Evolutionary conservation across 2,113 vertebrate species (phyloP).

Genomic region (Zosterops japonicus): DNA sequence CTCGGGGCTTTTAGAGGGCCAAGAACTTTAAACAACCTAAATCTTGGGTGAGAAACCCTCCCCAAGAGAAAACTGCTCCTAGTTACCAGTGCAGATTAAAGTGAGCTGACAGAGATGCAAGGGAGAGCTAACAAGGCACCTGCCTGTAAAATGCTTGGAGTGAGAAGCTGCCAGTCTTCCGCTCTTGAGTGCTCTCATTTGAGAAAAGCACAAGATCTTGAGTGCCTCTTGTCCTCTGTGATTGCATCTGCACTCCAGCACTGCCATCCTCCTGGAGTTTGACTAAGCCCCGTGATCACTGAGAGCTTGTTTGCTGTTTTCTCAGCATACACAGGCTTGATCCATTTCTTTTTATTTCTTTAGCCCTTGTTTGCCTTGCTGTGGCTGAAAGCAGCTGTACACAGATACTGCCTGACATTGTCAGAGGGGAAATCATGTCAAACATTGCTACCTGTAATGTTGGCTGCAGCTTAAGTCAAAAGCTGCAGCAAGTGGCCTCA

Average conservation of each 20-base stretch:
- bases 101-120: not conserved
- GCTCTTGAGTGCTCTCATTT: not conserved
- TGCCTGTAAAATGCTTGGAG: not conserved
- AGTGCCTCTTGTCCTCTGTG: conserved; percentile 56
- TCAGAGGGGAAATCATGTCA: not conserved
- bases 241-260: conserved; percentile 36
- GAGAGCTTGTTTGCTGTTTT: not conserved
- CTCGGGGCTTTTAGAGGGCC: no score
- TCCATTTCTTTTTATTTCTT: not conserved
- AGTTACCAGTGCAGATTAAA: not conserved
- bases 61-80: not conserved
- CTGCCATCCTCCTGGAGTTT: not conserved
- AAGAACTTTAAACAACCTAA: no score
- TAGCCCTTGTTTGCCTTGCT: not conserved
- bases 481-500: conserved; percentile 10
- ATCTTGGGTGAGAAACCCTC: no score
- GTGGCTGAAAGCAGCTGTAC: not conserved
- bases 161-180: conserved; percentile 16
- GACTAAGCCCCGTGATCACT: not conserved
- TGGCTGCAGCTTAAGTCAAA: conserved; percentile 2
- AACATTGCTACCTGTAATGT: not conserved
- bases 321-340: not conserved
- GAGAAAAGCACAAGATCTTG: conserved; percentile 26
- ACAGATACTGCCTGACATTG: not conserved
- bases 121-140: not conserved